Conservation (phyloP, 1,140 invertebrate species). For the Oncopeltus fasciatus region DNA sequence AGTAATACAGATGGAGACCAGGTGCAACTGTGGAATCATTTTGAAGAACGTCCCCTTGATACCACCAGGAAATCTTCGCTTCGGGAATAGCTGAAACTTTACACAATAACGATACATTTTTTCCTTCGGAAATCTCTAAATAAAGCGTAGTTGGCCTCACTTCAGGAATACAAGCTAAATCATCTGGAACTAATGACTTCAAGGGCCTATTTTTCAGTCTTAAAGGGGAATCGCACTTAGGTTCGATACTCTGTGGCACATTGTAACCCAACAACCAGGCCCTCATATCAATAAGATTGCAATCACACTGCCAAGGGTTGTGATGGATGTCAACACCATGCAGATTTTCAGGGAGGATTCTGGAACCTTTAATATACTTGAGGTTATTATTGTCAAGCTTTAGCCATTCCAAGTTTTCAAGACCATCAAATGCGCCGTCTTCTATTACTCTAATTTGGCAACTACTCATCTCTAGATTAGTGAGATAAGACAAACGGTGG, state of each 20-base stretch:
- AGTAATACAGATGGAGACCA: slow-evolving; percentile 48
- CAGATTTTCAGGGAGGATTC: slow-evolving; percentile 53
- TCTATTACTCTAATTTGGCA: slow-evolving; percentile 64
- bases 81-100: slow-evolving; percentile 61
- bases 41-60: slow-evolving; percentile 54
- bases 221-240: slow-evolving; percentile 54
- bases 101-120: slow-evolving; percentile 63
- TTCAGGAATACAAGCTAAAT: slow-evolving; percentile 69
- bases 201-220: slow-evolving; percentile 50
- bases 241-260: slow-evolving; percentile 51
- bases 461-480: slow-evolving; percentile 62
- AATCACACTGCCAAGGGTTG: slow-evolving; percentile 83
- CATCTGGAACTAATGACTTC: slow-evolving; percentile 47
- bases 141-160: slow-evolving; percentile 52
- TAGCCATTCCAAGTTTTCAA: slow-evolving; percentile 68
- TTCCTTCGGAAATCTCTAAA: slow-evolving; percentile 59
- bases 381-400: slow-evolving; percentile 68
- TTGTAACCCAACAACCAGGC: slow-evolving; percentile 60
- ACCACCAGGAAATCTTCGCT: slow-evolving; percentile 63
- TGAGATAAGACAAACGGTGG: slow-evolving; percentile 52
- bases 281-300: slow-evolving; percentile 56
- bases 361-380: slow-evolving; percentile 46
- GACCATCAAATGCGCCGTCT: slow-evolving; percentile 62
- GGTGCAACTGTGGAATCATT: slow-evolving; percentile 48
- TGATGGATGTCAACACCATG: slow-evolving; percentile 66